Evolutionary conservation across 2,113 vertebrate genomes (phyloP).

Genomic region (Phalacrocorax pelagicus): DNA sequence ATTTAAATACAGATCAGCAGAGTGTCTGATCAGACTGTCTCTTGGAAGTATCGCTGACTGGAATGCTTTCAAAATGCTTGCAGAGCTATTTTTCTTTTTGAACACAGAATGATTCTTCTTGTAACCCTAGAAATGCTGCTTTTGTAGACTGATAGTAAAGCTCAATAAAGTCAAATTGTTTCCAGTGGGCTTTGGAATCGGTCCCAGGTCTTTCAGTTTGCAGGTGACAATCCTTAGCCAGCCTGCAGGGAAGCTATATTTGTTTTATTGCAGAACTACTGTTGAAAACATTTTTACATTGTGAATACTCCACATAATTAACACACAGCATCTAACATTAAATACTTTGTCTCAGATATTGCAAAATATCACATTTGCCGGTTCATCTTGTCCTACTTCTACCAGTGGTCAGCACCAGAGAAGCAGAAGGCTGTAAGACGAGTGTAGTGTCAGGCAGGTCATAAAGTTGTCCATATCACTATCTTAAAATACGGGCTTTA

Average conservation of each 20-base stretch:
- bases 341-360: neutral
- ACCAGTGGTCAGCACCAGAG: neutral
- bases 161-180: neutral
- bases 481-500: neutral
- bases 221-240: neutral
- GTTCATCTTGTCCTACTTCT: neutral
- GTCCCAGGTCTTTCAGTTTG: neutral
- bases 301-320: neutral
- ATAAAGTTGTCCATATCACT: neutral
- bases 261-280: neutral
- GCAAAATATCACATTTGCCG: neutral
- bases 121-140: neutral
- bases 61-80: slow-evolving; percentile 4
- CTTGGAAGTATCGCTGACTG: neutral
- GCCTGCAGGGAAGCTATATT: neutral
- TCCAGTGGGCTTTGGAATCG: neutral
- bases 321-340: neutral
- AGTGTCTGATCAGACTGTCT: neutral
- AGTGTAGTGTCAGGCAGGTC: neutral
- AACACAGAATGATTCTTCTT: neutral
- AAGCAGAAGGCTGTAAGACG: neutral
- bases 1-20: neutral
- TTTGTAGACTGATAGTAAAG: neutral
- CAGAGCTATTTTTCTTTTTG: neutral
- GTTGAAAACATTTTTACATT: neutral